Percentiles rank a stretch among this genome's conserved stretches.
Conservation (phyloP, 2,888 invertebrate genomes). For the Panopea generosa region DNA sequence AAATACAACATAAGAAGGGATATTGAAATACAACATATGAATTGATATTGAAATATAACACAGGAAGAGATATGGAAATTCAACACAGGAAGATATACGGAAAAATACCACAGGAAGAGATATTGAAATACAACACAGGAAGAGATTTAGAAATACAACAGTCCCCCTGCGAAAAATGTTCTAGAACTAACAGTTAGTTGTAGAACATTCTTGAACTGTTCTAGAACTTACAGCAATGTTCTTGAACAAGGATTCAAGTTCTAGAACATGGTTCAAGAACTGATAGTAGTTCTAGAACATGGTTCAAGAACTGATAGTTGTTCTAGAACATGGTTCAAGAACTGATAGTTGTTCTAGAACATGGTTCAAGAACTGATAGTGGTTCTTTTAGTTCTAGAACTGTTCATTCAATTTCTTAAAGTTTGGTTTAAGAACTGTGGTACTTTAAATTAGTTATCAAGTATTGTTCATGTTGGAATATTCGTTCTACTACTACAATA, state of each 20-base stretch:
- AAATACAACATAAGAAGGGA: too few species aligned
- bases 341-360: background rate
- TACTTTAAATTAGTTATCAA: background rate
- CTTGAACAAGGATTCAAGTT: conserved; percentile 19
- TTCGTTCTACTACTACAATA: too few species aligned
- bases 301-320: background rate
- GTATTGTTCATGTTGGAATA: background rate
- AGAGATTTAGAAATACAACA: too few species aligned
- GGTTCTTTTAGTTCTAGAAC: background rate
- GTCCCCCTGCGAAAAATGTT: conserved; percentile 29
- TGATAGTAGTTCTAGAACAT: conserved; percentile 11
- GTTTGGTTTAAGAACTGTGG: background rate
- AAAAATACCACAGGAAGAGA: too few species aligned
- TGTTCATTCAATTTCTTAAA: background rate
- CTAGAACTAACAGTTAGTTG: conserved; percentile 30
- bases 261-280: conserved; percentile 14
- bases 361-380: background rate
- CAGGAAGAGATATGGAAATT: too few species aligned
- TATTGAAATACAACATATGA: too few species aligned
- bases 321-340: conserved; percentile 4
- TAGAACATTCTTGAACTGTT: conserved; percentile 32
- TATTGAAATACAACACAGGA: too few species aligned
- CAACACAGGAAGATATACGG: too few species aligned
- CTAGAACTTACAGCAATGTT: conserved; percentile 25
- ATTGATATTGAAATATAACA: too few species aligned